Evolutionary conservation across 2,888 invertebrate genomes (phyloP).

Genomic region (Amphipoea oculea): DNA sequence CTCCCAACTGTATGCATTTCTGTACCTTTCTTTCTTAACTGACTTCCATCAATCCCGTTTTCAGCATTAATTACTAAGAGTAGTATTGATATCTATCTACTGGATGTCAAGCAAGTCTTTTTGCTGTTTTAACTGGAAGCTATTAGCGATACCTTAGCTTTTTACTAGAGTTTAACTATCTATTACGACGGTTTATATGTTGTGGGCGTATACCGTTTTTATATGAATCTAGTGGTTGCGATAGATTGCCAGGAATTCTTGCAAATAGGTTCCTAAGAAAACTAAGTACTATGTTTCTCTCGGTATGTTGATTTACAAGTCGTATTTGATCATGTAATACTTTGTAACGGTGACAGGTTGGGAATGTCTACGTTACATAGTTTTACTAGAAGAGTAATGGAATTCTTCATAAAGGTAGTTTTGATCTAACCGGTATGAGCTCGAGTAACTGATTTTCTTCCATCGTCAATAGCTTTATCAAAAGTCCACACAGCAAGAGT

Average conservation of each 20-base stretch:
- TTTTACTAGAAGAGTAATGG: background rate
- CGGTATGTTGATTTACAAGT: constrained; percentile 63
- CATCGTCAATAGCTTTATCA: background rate
- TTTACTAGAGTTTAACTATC: constrained; percentile 69
- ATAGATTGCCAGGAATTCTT: constrained; percentile 77
- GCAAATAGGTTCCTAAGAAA: constrained; percentile 70
- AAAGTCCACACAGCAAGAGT: background rate
- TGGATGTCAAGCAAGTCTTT: constrained; percentile 47
- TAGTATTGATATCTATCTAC: constrained; percentile 46
- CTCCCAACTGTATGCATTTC: background rate
- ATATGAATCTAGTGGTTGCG: constrained; percentile 68
- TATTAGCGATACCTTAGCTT: constrained; percentile 74
- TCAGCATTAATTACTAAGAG: constrained; percentile 39
- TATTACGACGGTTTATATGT: constrained; percentile 74
- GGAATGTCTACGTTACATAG: constrained; percentile 21
- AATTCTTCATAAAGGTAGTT: background rate
- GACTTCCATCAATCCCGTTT: constrained; percentile 42
- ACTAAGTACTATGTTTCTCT: constrained; percentile 52
- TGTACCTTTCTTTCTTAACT: constrained; percentile 29
- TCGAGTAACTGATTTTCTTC: background rate
- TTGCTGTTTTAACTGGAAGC: constrained; percentile 67
- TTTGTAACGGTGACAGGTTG: constrained; percentile 50
- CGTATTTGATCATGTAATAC: constrained; percentile 55
- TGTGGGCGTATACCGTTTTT: constrained; percentile 78
- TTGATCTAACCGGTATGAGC: background rate